Base-by-base conservation (phyloP, 2,113 vertebrate species). In the Antidorcas marsupialis region DNA sequence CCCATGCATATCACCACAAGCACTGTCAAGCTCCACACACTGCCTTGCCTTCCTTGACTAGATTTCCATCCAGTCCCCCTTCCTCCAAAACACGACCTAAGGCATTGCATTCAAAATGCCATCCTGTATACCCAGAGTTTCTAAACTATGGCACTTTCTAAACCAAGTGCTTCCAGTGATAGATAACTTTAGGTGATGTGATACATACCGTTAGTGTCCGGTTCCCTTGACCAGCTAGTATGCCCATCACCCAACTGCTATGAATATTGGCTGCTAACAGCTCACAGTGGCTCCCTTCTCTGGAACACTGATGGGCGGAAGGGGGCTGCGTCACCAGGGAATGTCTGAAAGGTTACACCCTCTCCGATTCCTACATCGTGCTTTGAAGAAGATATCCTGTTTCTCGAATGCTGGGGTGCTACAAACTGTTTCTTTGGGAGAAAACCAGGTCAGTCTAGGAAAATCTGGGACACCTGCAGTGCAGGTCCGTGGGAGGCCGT, bases 51-150 rank as follows among this genome's bases (percentile, higher is more conserved):
- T 28, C 39, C 39, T 50, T 4, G 13, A n/a, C 76, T 50, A 82
- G 50, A 67, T 45, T 88, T 74, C 64, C 60, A 60, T 84, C 71
- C 43, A n/a, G 36, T 53, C n/a, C 15, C 39, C 4, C n/a, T 60
- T 67, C 79, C n/a, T 89, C 60, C 55, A 74, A 79, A 91, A 30
- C 53, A 71, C 27, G 50, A 39, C 50, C 84, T 95, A 59, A 97
- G 53, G 91, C 8, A 7, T 7, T 45, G 12, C 50, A 59, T 47
- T 60, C 23, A 15, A 79, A 36, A 15, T 60, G 23, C 19, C 79
- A 47, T 64, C 13, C 25, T 59, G 28, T 50, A 87, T 1, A 15
- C 17, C 21, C n/a, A 16, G 21, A 53, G n/a, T 79, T 57, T 82
- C 78, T 62, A 15, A 88, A 36, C 43, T 36, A 25, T 25, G 1